These are phyloP conservation scores for Antechinus flavipes DNA, from an alignment of 2,113 vertebrate species.

Conservation along the genomic window DNA sequence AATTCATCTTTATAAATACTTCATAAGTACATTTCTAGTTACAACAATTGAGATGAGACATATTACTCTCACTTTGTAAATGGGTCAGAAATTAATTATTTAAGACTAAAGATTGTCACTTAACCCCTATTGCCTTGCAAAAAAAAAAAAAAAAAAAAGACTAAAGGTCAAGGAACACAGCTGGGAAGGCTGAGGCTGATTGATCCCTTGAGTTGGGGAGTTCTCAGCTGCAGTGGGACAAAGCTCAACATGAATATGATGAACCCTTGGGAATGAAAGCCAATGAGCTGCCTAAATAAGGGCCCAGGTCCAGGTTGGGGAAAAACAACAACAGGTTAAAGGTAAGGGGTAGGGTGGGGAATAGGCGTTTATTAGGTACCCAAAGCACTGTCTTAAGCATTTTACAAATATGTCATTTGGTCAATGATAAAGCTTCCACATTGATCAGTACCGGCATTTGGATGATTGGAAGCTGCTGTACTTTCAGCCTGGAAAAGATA, in stretches of 20 bases:
- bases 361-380: background rate
- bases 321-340: background rate
- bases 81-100: background rate
- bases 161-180: background rate
- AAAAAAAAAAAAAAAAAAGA: background rate
- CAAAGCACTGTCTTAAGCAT: background rate
- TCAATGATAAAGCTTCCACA: background rate
- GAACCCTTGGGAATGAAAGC: background rate
- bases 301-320: background rate
- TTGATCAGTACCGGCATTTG: background rate
- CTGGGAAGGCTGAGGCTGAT: background rate
- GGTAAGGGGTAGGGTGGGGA: background rate
- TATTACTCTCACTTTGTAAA: background rate
- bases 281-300: background rate
- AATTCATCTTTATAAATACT: background rate
- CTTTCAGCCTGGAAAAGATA: background rate
- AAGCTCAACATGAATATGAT: background rate
- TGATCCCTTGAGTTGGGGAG: background rate
- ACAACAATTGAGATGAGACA: background rate
- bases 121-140: too few species aligned
- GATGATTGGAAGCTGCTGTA: background rate
- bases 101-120: background rate
- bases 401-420: background rate
- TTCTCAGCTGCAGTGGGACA: background rate
- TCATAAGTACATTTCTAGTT: background rate